Evolutionary conservation across 2,888 invertebrate genomes (phyloP).

Genomic region (Norana najaformis): DNA sequence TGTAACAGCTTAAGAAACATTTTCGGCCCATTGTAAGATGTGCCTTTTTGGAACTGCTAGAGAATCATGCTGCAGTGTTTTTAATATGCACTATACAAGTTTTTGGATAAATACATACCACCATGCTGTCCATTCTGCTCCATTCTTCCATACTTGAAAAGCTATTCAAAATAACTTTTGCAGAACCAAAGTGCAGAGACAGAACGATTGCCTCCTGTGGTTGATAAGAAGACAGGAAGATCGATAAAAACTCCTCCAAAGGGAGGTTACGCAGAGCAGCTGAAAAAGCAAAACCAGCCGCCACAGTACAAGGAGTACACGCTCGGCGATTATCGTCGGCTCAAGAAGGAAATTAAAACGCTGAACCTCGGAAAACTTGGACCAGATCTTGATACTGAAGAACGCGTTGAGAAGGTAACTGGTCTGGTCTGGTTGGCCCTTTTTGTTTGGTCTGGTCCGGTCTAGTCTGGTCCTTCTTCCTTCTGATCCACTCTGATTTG

Average conservation of each 20-base stretch:
- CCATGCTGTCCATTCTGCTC: no score
- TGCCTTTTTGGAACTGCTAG: no score
- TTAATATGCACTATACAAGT: no score
- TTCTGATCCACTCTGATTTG: no score
- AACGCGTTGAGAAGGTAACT: background rate
- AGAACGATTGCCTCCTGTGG: background rate
- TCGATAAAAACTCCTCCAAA: background rate
- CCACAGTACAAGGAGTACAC: conserved; percentile 57
- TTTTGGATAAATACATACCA: no score
- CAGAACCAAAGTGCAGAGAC: background rate
- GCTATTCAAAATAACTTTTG: background rate
- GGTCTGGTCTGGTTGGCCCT: background rate
- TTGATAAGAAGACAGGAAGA: background rate
- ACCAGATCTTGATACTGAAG: conserved; percentile 57
- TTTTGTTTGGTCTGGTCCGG: no score
- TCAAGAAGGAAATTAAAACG: conserved; percentile 55
- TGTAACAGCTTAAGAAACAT: no score
- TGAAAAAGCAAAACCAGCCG: conserved; percentile 36
- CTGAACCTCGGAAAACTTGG: conserved; percentile 55
- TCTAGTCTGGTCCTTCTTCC: no score
- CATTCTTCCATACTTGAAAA: background rate
- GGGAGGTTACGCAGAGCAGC: conserved; percentile 33
- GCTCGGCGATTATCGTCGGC: conserved; percentile 56
- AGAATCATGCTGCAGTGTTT: no score
- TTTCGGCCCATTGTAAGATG: no score